Percentiles rank a stretch among this genome's conserved stretches.
Evolutionary conservation across 2,888 invertebrate species (phyloP).

Genomic region (Pachydiplax longipennis): DNA sequence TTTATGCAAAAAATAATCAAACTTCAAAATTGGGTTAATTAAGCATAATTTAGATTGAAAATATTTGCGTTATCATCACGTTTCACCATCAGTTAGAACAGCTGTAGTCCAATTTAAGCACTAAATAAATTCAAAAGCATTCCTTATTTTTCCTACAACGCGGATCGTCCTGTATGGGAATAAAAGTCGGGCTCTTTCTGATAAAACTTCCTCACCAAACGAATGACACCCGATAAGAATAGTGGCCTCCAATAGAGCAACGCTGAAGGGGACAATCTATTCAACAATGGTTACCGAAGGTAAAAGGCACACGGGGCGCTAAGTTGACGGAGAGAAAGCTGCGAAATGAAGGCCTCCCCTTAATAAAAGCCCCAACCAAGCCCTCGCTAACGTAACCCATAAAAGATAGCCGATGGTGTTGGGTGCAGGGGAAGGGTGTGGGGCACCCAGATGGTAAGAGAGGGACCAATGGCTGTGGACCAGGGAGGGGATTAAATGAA

Average conservation of each 20-base stretch:
- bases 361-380: background rate
- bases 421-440: background rate
- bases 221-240: background rate
- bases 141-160: too few species aligned
- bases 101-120: too few species aligned
- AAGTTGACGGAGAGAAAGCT: background rate
- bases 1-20: too few species aligned
- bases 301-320: background rate
- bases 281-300: background rate
- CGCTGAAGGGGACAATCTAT: background rate
- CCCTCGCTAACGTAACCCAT: background rate
- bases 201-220: too few species aligned
- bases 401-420: background rate
- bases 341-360: background rate
- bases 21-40: too few species aligned
- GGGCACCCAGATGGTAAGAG: background rate
- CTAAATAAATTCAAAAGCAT: too few species aligned
- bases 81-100: too few species aligned
- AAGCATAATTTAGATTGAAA: too few species aligned
- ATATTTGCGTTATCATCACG: too few species aligned
- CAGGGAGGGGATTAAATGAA: background rate
- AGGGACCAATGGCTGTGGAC: background rate
- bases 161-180: too few species aligned
- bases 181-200: too few species aligned
- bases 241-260: background rate